Conservation (phyloP, 2,888 invertebrate genomes). For the Platerodrilus igneus region DNA sequence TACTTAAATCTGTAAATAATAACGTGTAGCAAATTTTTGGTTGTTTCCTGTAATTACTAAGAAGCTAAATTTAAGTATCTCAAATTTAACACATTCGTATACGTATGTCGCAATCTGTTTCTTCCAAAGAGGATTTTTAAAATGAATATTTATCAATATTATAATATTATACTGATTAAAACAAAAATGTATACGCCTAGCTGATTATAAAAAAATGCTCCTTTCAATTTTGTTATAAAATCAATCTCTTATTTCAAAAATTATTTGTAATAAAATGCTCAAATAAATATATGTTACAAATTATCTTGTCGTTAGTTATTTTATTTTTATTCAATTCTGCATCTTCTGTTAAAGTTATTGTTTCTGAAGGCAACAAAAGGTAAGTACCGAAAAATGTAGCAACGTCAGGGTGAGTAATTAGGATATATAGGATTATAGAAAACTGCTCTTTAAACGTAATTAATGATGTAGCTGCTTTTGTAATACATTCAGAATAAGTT, state of each 20-base stretch:
- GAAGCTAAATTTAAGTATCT: conserved; percentile 30
- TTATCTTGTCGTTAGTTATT: too few species aligned
- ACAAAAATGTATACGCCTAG: conserved; percentile 75
- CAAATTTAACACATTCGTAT: conserved; percentile 62
- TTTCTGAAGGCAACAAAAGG: too few species aligned
- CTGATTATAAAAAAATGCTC: conserved; percentile 59
- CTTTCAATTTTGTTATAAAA: conserved; percentile 74
- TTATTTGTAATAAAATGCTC: conserved; percentile 82
- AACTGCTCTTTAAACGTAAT: too few species aligned
- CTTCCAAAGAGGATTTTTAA: conserved; percentile 54
- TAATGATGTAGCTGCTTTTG: too few species aligned
- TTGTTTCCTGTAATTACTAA: conserved; percentile 33
- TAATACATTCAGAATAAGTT: too few species aligned
- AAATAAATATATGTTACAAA: conserved; percentile 84
- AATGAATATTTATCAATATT: conserved; percentile 50
- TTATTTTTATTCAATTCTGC: too few species aligned
- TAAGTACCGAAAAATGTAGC: too few species aligned
- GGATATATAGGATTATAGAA: too few species aligned
- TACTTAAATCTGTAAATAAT: conserved; percentile 36
- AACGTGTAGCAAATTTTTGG: conserved; percentile 32
- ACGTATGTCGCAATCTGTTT: conserved; percentile 66
- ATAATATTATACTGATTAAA: conserved; percentile 60
- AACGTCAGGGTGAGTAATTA: too few species aligned
- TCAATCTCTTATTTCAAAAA: conserved; percentile 73
- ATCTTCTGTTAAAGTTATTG: too few species aligned